Conservation (phyloP, 2,113 vertebrate species). For the Pristiophorus japonicus region DNA sequence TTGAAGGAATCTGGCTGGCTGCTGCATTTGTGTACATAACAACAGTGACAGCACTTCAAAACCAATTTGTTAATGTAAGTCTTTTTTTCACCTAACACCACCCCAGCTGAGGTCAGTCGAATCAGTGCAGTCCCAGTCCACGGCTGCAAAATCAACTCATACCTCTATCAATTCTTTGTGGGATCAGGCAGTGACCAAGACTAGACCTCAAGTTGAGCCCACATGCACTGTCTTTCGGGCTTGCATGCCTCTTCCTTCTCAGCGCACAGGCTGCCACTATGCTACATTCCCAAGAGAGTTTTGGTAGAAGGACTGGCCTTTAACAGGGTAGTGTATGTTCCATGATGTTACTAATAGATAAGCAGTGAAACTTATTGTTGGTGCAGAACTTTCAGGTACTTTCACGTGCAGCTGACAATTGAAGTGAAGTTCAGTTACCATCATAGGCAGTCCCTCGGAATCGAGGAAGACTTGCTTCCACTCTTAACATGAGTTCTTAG, state of each 20-base stretch:
- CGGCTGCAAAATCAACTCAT: not conserved
- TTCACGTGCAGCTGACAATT: not conserved
- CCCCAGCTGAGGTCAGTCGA: not conserved
- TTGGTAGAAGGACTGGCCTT: not conserved
- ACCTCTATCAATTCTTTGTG: not conserved
- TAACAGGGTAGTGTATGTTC: not conserved
- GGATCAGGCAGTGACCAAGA: not conserved
- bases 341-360: no score
- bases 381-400: not conserved
- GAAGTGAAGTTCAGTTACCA: not conserved
- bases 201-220: not conserved
- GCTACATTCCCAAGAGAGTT: not conserved
- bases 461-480: no score
- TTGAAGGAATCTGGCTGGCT: not conserved
- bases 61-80: not conserved
- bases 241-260: not conserved
- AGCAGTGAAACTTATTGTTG: not conserved
- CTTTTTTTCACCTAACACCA: not conserved
- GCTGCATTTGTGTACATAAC: not conserved
- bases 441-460: no score
- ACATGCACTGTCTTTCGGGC: not conserved
- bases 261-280: not conserved
- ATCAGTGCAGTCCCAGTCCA: not conserved
- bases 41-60: not conserved
- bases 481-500: no score